Evolutionary conservation across 2,113 vertebrate genomes (phyloP), one percentile per base, ranked within the genome.

Genomic region (Colius striatus): DNA sequence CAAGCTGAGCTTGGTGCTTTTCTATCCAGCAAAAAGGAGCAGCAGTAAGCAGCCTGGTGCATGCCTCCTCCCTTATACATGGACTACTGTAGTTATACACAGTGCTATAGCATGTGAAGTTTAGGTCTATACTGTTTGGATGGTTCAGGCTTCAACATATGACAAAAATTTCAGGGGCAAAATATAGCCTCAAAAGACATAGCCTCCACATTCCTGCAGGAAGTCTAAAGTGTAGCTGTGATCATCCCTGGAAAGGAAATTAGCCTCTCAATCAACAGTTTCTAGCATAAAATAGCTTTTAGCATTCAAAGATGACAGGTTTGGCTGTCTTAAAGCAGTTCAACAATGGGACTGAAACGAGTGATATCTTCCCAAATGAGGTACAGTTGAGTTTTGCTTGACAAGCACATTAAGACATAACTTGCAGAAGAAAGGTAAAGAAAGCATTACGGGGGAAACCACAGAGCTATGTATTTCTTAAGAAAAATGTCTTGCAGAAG

Each of bases 51-150:
- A 89, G 60, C 38, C 36, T 71, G 51, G 6, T 71, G 32, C 43
- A 29, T 12, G 13, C 17, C 50, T 84, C 54, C 45, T 60, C 36
- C 41, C 5, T 73, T 73, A 66, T 6, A 38, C 11, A 18, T 14
- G n/a, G 8, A 18, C 16, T 36, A 8, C 0, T 57, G 19, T 7
- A 65, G 45, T 75, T 41, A 48, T 5, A 54, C 29, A 22, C 0
- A 2, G 41, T 83, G 34, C 65, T 48, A 29, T 25, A 68, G 38
- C 55, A 1, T 13, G 9, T 54, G 50, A 73, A 83, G 47, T 68
- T 66, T 6, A 38, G 20, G 16, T 58, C 43, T 79, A 16, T 27
- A 25, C 26, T 54, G 19, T 58, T 54, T 16, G 30, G 16, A 36
- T 30, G 4, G 29, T 32, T 48, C 74, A 66, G 15, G 36, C 20